These are phyloP conservation scores for Drosophila sturtevanti DNA, from an alignment of 1,140 invertebrate species.

Conservation along the genomic window DNA sequence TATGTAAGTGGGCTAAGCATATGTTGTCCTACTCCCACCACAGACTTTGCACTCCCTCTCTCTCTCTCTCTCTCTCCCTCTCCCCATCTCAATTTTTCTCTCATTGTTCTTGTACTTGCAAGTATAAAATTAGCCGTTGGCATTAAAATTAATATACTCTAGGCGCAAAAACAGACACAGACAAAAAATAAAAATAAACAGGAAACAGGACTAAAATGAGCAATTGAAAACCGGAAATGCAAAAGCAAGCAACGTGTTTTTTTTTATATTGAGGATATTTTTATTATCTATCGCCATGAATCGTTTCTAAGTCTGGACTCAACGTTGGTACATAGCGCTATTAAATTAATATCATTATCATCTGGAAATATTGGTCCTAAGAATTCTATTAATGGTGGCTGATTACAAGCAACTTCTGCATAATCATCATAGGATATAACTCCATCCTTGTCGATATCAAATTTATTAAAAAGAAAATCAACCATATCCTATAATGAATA, in stretches of 20 bases:
- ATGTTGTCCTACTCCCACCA: slow-evolving; percentile 16
- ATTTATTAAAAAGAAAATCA: slow-evolving; percentile 90
- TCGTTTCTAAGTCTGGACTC: slow-evolving; percentile 31
- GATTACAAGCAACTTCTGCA: slow-evolving; percentile 85
- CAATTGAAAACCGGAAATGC: background rate
- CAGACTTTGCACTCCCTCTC: background rate
- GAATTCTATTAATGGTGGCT: slow-evolving; percentile 89
- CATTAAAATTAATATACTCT: slow-evolving; percentile 20
- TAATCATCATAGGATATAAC: slow-evolving; percentile 90
- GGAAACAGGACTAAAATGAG: background rate
- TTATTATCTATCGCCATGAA: background rate
- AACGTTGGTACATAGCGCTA: slow-evolving; percentile 63
- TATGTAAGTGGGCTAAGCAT: slow-evolving; percentile 41
- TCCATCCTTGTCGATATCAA: slow-evolving; percentile 92
- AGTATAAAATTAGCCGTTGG: slow-evolving; percentile 22
- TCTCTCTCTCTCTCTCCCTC: background rate
- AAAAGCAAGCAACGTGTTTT: background rate
- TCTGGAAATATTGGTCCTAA: slow-evolving; percentile 91
- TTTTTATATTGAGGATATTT: background rate
- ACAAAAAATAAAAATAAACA: background rate
- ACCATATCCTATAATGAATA: slow-evolving; percentile 87
- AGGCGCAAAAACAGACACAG: background rate
- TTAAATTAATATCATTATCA: slow-evolving; percentile 46
- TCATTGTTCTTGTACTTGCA: background rate
- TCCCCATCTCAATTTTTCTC: no score